phyloP scores from a whole-genome alignment of 1,140 invertebrate species.

The Lethocerus indicus region DNA sequence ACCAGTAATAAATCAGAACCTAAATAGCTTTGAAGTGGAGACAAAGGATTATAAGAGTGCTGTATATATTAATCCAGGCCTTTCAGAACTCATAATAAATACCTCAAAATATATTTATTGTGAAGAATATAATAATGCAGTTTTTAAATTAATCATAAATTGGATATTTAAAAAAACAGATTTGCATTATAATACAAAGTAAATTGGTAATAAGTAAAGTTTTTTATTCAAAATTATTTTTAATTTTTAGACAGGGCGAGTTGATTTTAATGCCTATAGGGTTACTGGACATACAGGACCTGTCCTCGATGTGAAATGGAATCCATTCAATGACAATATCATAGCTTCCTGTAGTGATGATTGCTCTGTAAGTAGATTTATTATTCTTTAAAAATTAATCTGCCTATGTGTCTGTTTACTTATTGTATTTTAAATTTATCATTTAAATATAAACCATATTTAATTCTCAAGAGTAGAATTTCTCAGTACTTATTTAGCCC shows the following conservation, averaged over 20 bases:
- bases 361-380: conserved; percentile 47
- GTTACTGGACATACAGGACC: conserved; percentile 69
- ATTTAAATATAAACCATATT: background rate
- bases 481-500: background rate
- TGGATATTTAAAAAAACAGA: too few species aligned
- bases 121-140: too few species aligned
- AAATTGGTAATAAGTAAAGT: too few species aligned
- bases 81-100: too few species aligned
- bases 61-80: too few species aligned
- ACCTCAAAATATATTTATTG: too few species aligned
- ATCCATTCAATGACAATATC: conserved; percentile 87
- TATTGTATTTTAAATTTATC: background rate
- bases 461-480: background rate
- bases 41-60: too few species aligned
- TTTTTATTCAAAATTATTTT: background rate
- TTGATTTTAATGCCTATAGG: conserved; percentile 58
- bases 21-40: too few species aligned
- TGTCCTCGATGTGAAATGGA: conserved; percentile 76
- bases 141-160: too few species aligned
- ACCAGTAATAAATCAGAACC: too few species aligned
- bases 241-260: conserved; percentile 42
- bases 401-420: background rate
- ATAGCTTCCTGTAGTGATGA: conserved; percentile 92
- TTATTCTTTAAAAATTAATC: conserved; percentile 1
- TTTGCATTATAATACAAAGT: too few species aligned